These are phyloP conservation scores for Diplodus sargus DNA, from an alignment of 2,797 vertebrate genomes.

Conservation along the genomic window DNA sequence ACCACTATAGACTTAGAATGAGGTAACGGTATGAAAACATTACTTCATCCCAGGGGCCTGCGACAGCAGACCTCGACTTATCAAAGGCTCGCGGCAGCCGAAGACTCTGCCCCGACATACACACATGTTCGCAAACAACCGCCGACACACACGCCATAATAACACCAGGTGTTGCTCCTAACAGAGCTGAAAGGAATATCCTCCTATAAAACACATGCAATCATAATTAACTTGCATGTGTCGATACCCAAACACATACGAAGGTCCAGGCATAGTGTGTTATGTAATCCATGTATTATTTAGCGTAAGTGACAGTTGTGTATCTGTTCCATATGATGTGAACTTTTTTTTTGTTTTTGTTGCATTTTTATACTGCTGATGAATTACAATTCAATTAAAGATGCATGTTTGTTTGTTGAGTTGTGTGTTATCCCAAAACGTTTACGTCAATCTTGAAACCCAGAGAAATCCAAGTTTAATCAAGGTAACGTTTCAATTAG, in stretches of 20 bases:
- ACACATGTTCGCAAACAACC: conserved; percentile 4
- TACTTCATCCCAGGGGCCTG: conserved; percentile 26
- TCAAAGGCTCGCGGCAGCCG: conserved; percentile 22
- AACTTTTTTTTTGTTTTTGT: too few species aligned
- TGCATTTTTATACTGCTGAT: background rate
- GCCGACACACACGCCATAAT: conserved; percentile 4
- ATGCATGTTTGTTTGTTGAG: too few species aligned
- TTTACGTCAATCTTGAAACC: too few species aligned
- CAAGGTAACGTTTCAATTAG: too few species aligned
- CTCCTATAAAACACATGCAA: conserved; percentile 3
- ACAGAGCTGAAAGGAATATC: conserved; percentile 1
- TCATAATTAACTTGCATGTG: conserved; percentile 3
- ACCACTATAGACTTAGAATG: background rate
- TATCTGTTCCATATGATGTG: background rate
- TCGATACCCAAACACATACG: background rate
- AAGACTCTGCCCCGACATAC: conserved; percentile 6
- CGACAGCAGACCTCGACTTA: conserved; percentile 22
- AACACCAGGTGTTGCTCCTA: conserved; percentile 26
- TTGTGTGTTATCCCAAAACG: too few species aligned
- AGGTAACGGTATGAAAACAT: conserved; percentile 26
- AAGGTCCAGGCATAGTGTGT: background rate
- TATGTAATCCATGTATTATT: background rate
- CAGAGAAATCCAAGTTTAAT: too few species aligned
- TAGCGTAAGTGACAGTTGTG: background rate
- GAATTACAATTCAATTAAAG: background rate